Evolutionary conservation across 1,140 invertebrate genomes (phyloP), one percentile per base, ranked within the genome.

Genomic region (Scaptodrosophila lebanonensis): DNA sequence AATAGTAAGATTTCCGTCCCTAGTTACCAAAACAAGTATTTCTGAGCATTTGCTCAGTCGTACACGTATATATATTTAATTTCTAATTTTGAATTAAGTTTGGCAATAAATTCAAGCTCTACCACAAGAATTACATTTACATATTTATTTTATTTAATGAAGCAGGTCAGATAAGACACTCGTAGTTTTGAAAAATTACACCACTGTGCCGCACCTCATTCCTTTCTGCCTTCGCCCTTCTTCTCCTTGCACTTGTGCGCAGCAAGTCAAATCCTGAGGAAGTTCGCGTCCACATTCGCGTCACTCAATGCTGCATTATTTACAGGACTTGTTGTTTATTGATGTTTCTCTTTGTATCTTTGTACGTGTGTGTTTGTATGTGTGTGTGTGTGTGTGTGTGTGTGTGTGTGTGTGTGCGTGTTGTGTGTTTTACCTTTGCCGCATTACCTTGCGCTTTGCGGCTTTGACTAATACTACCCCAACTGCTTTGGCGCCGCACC

Each of bases 321-420:
- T 79, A 79, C 73, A 68, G 69, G 75, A 82, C 75, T 79, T 68
- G 63, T 73, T 79, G 73, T 82, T 79, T 79, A 82, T 79, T 82
- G 73, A 79, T 79, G 75, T 79, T 73, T 25, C 3, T 25, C 3
- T 25, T 25, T 25, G 22, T 25, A 8, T 8, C 22, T 25, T 3
- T 8, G 22, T 25, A 3, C 3, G 22, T 25, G 22, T 25, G n/a
- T n/a, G n/a, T 25, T 25, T 79, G 73, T 79, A 64, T 68, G 59
- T 76, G 44, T 30, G 56, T 70, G 49, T 35, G 30, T 60, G 30
- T 38, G 18, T 57, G 27, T 38, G 5, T 54, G 3, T 16, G 17
- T 32, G 18, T 39, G 15, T 54, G 29, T 40, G 50, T 47, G n/a
- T 38, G 5, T 17, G 5, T 13, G 8, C 3, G 13, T 47, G 29